A percentile compares a stretch with the other conserved stretches of the same genome.
These are phyloP conservation scores for Agelastica alni DNA, from an alignment of 2,888 invertebrate species.

Conservation along the genomic window DNA sequence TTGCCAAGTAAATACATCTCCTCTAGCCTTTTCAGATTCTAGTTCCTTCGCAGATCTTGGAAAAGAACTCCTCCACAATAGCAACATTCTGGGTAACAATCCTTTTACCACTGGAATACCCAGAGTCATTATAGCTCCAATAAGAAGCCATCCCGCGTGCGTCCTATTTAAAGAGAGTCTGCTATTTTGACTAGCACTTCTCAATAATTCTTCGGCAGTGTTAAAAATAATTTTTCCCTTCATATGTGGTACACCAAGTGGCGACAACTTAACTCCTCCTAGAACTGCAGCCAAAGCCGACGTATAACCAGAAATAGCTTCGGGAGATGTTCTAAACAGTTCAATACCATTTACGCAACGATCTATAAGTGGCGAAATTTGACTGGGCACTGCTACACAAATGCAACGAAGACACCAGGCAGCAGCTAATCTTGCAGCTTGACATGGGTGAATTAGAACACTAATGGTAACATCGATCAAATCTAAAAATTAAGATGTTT, in stretches of 20 bases:
- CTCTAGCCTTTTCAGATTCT: conserved; percentile 93
- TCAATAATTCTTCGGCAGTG: conserved; percentile 92
- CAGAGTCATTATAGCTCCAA: conserved; percentile 95
- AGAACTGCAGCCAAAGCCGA: conserved; percentile 91
- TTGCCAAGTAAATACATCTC: conserved; percentile 99
- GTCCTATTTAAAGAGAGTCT: conserved; percentile 92
- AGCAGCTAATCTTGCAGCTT: conserved; percentile 89
- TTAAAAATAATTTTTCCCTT: conserved; percentile 97
- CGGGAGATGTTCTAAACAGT: conserved; percentile 85
- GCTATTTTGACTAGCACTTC: conserved; percentile 96
- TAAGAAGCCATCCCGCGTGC: conserved; percentile 96
- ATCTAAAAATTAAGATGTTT: conserved; percentile 61
- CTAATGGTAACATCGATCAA: conserved; percentile 77
- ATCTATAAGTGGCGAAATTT: conserved; percentile 92
- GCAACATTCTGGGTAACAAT: conserved; percentile 87
- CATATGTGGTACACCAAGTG: conserved; percentile 93
- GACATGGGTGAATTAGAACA: conserved; percentile 92
- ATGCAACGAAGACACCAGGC: conserved; percentile 94
- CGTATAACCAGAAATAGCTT: conserved; percentile 88
- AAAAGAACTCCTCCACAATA: conserved; percentile 97
- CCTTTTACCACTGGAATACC: conserved; percentile 92
- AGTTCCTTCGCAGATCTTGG: conserved; percentile 95
- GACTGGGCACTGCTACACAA: conserved; percentile 92
- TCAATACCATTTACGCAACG: conserved; percentile 86
- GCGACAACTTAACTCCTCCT: conserved; percentile 87